These are phyloP conservation scores for Falco naumanni DNA, from an alignment of 2,797 vertebrate species.

Conservation along the genomic window DNA sequence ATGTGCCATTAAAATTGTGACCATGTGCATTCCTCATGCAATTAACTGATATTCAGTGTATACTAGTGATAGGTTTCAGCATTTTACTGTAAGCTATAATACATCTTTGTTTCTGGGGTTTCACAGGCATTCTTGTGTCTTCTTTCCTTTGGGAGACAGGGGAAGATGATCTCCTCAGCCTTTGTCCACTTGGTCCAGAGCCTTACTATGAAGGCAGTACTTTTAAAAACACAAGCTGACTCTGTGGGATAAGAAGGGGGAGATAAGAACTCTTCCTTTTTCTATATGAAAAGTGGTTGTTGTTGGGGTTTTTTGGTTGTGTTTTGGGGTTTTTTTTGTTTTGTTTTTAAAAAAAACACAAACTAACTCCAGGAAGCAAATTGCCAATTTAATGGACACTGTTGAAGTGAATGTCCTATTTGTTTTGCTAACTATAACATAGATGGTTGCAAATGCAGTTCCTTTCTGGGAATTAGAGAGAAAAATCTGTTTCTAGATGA, in stretches of 20 bases:
- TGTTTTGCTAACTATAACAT: slow-evolving; percentile 1
- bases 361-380: background rate
- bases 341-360: too few relatives aligned
- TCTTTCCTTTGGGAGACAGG: background rate
- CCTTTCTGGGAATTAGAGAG: slow-evolving; percentile 11
- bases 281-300: background rate
- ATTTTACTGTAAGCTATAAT: slow-evolving; percentile 22
- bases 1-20: background rate
- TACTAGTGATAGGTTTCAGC: slow-evolving; percentile 33
- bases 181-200: background rate
- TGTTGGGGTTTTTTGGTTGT: too few relatives aligned
- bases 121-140: background rate
- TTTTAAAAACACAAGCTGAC: background rate
- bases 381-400: background rate
- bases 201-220: background rate
- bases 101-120: slow-evolving; percentile 41
- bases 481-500: slow-evolving; percentile 62
- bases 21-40: slow-evolving; percentile 44
- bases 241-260: background rate
- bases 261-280: background rate
- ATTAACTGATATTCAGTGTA: background rate
- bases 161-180: background rate
- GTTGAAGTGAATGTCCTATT: background rate
- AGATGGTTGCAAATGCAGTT: background rate
- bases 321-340: background rate